Base-by-base conservation (phyloP, 37 sponge, comb jelly and placozoan species). In the Agelas oroides region DNA sequence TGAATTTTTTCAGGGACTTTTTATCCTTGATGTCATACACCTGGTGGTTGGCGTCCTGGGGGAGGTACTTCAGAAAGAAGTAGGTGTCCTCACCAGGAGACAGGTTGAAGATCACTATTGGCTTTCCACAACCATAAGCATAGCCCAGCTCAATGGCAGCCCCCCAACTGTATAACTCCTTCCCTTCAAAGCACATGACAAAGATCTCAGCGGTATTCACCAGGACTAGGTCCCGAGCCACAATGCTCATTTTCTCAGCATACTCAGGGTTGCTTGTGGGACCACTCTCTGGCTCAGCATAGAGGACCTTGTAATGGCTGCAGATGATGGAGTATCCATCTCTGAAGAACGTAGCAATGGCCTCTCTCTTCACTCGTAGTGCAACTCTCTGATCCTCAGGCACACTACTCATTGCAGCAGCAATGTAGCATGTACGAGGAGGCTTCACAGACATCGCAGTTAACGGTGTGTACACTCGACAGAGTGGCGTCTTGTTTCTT, bases 71-170 rank as follows among this genome's bases (percentile, higher is more conserved):
- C 62, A 61, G 3, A 12, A 61, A 61, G 62, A 61, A 61, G 62
- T 61, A 61, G 25, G 62, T 61, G 25, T 61, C 62, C 14, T 61
- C 62, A 61, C 14, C 62, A 2, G 14, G 17, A 19, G 62, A 27
- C 23, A 61, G 62, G 62, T 61, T 61, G 62, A 61, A 61, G 25
- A 61, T 61, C 25, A 61, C 62, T 2, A 61, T 61, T 5, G 13
- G 23, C 27, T 61, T 61, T 3, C 62, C 62, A 61, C 62, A 61
- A 5, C 62, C 62, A 12, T 61, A 61, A 12, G 62, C 62, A 25
- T 61, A 61, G 62, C 62, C 62, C 62, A 61, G 25, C 14, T 61
- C 62, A 27, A 61, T 61, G 25, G 62, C 62, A 27, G 62, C 62
- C 11, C 62, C 62, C 62, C 62, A 61, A 25, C 62, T 61, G 62